phyloP scores from a whole-genome alignment of 1,140 invertebrate genomes.

The Oncopeltus fasciatus region DNA sequence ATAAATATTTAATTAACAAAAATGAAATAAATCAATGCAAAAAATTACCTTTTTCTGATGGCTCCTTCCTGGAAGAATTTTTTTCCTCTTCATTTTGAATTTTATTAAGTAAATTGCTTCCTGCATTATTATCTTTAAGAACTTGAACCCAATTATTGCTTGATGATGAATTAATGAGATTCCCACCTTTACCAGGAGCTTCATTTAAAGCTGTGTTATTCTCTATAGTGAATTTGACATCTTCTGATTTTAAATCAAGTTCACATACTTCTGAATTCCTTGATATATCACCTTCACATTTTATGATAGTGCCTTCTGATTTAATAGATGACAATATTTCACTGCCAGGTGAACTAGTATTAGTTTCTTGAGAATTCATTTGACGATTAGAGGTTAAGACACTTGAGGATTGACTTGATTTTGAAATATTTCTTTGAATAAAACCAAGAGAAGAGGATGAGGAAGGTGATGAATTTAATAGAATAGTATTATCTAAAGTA shows the following conservation, averaged over 20 bases:
- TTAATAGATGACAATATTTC: background rate
- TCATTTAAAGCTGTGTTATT: background rate
- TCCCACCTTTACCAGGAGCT: background rate
- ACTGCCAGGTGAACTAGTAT: background rate
- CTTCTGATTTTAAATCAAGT: slow-evolving; percentile 7
- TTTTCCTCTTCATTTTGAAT: background rate
- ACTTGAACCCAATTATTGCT: slow-evolving; percentile 5
- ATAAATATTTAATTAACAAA: background rate
- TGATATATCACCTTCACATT: background rate
- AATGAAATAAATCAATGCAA: background rate
- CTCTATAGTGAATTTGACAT: background rate
- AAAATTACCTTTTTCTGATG: slow-evolving; percentile 5
- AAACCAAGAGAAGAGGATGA: slow-evolving; percentile 19
- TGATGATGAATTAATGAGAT: background rate
- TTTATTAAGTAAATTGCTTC: slow-evolving; percentile 1
- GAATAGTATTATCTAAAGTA: slow-evolving; percentile 22
- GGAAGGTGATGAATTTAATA: slow-evolving; percentile 18
- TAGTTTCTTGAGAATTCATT: slow-evolving; percentile 4
- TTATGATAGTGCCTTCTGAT: background rate
- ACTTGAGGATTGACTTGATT: slow-evolving; percentile 3
- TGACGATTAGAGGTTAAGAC: background rate
- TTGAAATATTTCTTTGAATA: slow-evolving; percentile 17
- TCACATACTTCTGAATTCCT: background rate
- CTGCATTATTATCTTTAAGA: background rate
- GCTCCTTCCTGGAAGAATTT: background rate